These are phyloP conservation scores for Fopius arisanus DNA, from an alignment of 1,140 invertebrate genomes.

Conservation along the genomic window DNA sequence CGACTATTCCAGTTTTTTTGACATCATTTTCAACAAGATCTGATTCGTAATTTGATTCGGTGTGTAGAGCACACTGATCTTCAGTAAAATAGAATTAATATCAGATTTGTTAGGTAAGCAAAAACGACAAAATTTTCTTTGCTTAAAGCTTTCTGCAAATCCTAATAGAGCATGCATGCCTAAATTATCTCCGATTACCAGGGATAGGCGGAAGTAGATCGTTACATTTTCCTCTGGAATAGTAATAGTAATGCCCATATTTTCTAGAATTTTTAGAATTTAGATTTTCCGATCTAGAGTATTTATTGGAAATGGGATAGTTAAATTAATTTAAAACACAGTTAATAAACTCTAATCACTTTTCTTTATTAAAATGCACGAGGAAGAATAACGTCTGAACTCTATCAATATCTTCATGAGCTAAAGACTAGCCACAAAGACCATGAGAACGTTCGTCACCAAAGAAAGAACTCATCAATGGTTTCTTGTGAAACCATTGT, in stretches of 20 bases:
- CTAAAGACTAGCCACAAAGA: too few species aligned
- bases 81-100: constrained; percentile 33
- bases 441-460: too few species aligned
- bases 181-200: constrained; percentile 52
- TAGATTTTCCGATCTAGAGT: not conserved
- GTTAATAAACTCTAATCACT: too few species aligned
- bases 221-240: constrained; percentile 18
- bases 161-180: constrained; percentile 48
- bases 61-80: constrained; percentile 36
- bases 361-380: too few species aligned
- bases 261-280: not conserved
- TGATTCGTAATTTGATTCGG: not conserved
- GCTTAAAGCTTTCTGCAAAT: constrained; percentile 44
- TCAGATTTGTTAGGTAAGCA: constrained; percentile 40
- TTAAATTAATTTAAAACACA: too few species aligned
- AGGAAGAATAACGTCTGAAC: too few species aligned
- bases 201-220: constrained; percentile 42
- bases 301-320: not conserved
- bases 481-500: not conserved
- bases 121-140: constrained; percentile 47
- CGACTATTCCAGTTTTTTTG: not conserved
- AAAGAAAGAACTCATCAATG: too few species aligned
- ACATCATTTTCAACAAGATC: constrained; percentile 13
- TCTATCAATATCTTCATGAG: too few species aligned
- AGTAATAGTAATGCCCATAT: constrained; percentile 17